Evolutionary conservation across 2,113 vertebrate genomes (phyloP).

Genomic region (Psettodes erumei): DNA sequence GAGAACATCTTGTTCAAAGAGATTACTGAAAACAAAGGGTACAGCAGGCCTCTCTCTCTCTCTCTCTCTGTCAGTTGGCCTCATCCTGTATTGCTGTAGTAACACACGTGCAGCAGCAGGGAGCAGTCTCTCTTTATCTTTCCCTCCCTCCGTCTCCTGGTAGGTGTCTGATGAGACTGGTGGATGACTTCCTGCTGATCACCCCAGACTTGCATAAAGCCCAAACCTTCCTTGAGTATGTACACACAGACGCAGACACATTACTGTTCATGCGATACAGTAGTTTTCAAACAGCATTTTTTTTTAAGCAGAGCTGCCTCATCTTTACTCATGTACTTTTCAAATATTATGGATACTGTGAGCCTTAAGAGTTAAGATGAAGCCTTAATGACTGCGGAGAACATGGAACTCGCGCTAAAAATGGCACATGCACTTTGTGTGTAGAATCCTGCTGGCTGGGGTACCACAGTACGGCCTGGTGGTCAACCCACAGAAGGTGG

Average conservation of each 20-base stretch:
- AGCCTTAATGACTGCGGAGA: too few relatives aligned
- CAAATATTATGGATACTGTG: not conserved
- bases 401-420: too few relatives aligned
- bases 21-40: constrained; percentile 82
- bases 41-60: not conserved
- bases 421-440: not conserved
- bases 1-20: constrained; percentile 85
- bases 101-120: constrained; percentile 41
- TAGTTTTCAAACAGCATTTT: not conserved
- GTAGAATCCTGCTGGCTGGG: constrained; percentile 86
- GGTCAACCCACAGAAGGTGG: constrained; percentile 89
- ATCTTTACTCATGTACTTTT: not conserved
- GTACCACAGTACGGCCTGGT: constrained; percentile 91
- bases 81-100: constrained; percentile 10
- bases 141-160: constrained; percentile 25
- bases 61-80: not conserved
- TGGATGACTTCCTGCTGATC: constrained; percentile 95
- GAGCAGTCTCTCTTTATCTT: constrained; percentile 25
- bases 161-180: constrained; percentile 90
- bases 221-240: constrained; percentile 88
- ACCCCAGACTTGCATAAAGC: constrained; percentile 88
- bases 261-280: not conserved
- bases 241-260: not conserved
- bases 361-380: not conserved
- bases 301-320: not conserved